phyloP scores from a whole-genome alignment of 2,888 invertebrate species.

The Hedychridium roseum region DNA sequence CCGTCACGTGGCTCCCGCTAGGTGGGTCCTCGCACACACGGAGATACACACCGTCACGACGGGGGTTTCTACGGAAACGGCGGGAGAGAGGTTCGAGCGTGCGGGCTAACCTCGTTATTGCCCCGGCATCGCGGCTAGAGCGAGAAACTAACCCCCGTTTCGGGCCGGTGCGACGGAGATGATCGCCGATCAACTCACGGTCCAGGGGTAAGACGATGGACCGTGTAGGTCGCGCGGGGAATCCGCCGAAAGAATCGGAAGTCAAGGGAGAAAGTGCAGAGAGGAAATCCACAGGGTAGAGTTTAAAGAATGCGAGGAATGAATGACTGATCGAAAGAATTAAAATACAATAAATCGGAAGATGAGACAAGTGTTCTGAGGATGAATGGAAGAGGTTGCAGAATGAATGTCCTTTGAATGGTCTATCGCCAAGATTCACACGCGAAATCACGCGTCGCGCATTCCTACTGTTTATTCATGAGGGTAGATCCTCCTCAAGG shows the following conservation, averaged over 20 bases:
- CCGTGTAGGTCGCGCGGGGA: too few relatives aligned
- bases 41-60: constrained; percentile 38
- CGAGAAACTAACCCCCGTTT: too few relatives aligned
- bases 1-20: constrained; percentile 47
- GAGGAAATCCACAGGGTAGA: background rate
- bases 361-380: constrained; percentile 7
- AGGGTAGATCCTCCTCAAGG: constrained; percentile 26
- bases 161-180: constrained; percentile 23
- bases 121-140: too few relatives aligned
- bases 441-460: constrained; percentile 59
- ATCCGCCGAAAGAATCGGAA: too few relatives aligned
- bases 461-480: constrained; percentile 50
- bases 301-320: too few relatives aligned
- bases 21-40: constrained; percentile 13
- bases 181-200: too few relatives aligned
- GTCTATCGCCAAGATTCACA: constrained; percentile 61
- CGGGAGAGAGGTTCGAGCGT: constrained; percentile 54
- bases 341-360: too few relatives aligned
- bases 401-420: constrained; percentile 61
- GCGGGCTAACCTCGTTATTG: constrained; percentile 61
- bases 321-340: too few relatives aligned
- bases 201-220: too few relatives aligned
- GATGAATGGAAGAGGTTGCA: constrained; percentile 50
- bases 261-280: constrained; percentile 3
- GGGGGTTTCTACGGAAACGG: constrained; percentile 55